Evolutionary conservation across 2,113 vertebrate genomes (phyloP), one percentile per base, ranked within the genome.

Genomic region (Epinephelus cyanopodus): DNA sequence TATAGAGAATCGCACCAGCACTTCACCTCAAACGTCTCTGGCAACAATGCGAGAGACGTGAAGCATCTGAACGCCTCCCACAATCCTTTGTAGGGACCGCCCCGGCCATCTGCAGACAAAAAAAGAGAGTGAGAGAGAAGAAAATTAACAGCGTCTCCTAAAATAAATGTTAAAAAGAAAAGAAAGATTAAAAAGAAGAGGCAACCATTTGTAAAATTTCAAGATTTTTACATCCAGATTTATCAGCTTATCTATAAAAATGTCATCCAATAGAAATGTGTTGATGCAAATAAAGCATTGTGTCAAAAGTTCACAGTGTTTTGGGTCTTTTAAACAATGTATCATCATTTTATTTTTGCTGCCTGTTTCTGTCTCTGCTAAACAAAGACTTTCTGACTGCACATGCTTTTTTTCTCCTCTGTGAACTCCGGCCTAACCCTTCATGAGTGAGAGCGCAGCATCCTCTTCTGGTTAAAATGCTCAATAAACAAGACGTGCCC

Each of bases 401-500:
- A 78, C 47, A 33, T 3, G 11, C 12, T 27, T 39, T 17, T 2
- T 45, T 47, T 25, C 57, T 19, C 19, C 58, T 83, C 15, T 33
- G 18, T 17, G 45, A 66, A 67, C 53, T 25, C n/a, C 52, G 69
- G 74, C 62, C 70, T 57, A 19, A 11, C n/a, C 17, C n/a, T 66
- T 80, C 79, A 90, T 92, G 74, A 92, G 72, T 94, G 79, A 93
- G 92, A 87, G 48, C 90, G 84, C 83, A 95, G 95, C 93, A 89
- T 65, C 95, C 93, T 92, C 95, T 95, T 89, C 93, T 94, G 95
- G 94, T 89, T 65, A 74, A 82, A 92, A 79, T 21, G 2, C 57
- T 74, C 69, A 85, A 74, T 29, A 81, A 79, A 73, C 29, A 65
- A 62, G 45, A 79, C 15, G 57, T 39, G 48, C 19, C 57, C 27